Evolutionary conservation across 1,140 invertebrate genomes (phyloP).

Genomic region (Leptinotarsa defecta): DNA sequence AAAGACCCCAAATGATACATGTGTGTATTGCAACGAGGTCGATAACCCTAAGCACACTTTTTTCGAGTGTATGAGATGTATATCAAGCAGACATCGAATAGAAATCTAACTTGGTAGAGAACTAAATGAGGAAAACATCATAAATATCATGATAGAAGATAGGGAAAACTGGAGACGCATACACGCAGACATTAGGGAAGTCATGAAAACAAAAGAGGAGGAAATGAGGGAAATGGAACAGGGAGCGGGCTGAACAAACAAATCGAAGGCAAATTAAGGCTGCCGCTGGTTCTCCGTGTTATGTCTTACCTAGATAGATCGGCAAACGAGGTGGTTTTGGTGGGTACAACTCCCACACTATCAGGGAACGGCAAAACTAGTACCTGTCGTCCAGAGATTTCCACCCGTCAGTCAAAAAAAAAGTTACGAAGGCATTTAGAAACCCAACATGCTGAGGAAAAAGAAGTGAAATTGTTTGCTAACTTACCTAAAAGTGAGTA

Average conservation of each 20-base stretch:
- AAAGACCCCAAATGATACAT: conserved; percentile 11
- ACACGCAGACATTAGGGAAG: background rate
- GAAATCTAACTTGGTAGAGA: background rate
- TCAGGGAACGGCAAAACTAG: no score
- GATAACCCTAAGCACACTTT: conserved; percentile 16
- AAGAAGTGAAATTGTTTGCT: conserved; percentile 3
- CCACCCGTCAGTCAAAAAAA: no score
- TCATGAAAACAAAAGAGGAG: background rate
- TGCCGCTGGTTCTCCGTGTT: background rate
- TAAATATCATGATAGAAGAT: background rate
- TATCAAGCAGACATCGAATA: background rate
- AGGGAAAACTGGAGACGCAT: conserved; percentile 17
- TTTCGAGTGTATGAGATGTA: conserved; percentile 13
- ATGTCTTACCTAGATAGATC: background rate
- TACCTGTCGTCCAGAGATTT: no score
- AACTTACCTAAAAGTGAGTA: background rate
- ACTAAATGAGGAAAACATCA: conserved; percentile 4
- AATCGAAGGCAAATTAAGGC: background rate
- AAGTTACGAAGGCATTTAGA: no score
- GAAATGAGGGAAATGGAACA: background rate
- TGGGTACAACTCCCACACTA: no score
- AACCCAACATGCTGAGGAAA: background rate
- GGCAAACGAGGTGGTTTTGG: no score
- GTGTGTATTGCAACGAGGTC: conserved; percentile 5
- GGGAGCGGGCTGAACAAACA: background rate